phyloP scores from a whole-genome alignment of 2,888 invertebrate genomes.

The Macaria liturata region DNA sequence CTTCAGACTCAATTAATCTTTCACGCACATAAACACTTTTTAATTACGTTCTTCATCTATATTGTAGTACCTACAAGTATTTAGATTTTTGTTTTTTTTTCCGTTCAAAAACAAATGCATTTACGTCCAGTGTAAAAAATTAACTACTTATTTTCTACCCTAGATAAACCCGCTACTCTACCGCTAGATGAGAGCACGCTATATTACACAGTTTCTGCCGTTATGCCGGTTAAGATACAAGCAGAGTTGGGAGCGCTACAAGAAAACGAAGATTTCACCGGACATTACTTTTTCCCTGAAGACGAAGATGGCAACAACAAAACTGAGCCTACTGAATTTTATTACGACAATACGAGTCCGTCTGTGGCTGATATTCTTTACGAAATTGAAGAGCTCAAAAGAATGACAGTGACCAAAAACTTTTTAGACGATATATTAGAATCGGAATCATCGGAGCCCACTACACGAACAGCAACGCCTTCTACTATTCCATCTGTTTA shows the following conservation, averaged over 20 bases:
- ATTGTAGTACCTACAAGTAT: too few relatives aligned
- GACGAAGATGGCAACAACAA: slow-evolving; percentile 52
- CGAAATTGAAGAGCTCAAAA: slow-evolving; percentile 67
- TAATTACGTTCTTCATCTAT: too few relatives aligned
- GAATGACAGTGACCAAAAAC: slow-evolving; percentile 60
- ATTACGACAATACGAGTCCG: slow-evolving; percentile 58
- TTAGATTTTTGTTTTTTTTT: too few relatives aligned
- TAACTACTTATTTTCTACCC: too few relatives aligned
- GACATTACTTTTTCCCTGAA: slow-evolving; percentile 76
- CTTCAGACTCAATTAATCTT: too few relatives aligned
- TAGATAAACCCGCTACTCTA: slow-evolving; percentile 50
- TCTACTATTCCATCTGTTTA: slow-evolving; percentile 42
- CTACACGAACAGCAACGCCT: slow-evolving; percentile 51
- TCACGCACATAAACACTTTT: too few relatives aligned
- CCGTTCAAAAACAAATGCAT: too few relatives aligned
- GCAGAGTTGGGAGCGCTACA: slow-evolving; percentile 63
- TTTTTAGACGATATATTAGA: slow-evolving; percentile 74
- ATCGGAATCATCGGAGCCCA: slow-evolving; percentile 56
- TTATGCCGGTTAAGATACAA: slow-evolving; percentile 62
- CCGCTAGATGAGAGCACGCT: slow-evolving; percentile 37
- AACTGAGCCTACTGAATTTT: slow-evolving; percentile 54
- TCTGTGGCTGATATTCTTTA: slow-evolving; percentile 59
- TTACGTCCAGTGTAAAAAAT: too few relatives aligned
- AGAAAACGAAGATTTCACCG: slow-evolving; percentile 63
- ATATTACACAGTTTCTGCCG: slow-evolving; percentile 39